These are phyloP conservation scores for Camarhynchus parvulus DNA, from an alignment of 2,113 vertebrate genomes.

Conservation along the genomic window DNA sequence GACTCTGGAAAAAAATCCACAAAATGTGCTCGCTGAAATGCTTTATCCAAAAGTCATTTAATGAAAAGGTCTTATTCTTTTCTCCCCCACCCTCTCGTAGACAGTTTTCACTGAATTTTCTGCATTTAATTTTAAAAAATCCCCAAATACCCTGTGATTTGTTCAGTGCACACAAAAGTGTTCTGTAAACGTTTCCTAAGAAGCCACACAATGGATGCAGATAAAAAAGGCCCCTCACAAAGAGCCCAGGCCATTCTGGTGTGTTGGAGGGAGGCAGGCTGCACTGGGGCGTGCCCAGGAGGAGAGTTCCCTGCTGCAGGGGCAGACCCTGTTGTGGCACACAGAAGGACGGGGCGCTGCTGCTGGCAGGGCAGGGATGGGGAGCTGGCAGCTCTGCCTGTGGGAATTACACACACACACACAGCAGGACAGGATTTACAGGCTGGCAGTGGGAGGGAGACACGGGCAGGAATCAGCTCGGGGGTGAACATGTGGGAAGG, in stretches of 20 bases:
- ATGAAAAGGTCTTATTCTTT: not conserved
- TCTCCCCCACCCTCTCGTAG: fast-evolving
- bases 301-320: not conserved
- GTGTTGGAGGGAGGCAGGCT: not conserved
- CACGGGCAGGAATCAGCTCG: not conserved
- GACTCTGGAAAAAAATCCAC: not conserved
- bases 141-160: not conserved
- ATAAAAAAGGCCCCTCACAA: not conserved
- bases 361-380: fast-evolving
- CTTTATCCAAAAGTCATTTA: not conserved
- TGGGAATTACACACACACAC: not conserved
- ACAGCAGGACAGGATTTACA: not conserved
- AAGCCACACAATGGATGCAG: not conserved
- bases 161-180: not conserved
- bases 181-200: not conserved
- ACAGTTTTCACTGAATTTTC: not conserved
- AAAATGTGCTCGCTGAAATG: not conserved
- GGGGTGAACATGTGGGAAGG: not conserved
- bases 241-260: not conserved
- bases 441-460: not conserved
- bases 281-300: not conserved
- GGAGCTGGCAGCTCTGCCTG: not conserved
- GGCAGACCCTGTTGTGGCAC: fast-evolving
- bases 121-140: not conserved
- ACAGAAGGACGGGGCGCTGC: fast-evolving